Percentiles rank a stretch among this genome's conserved stretches.
phyloP scores from a whole-genome alignment of 2,113 vertebrate genomes.

The Ahaetulla prasina region DNA sequence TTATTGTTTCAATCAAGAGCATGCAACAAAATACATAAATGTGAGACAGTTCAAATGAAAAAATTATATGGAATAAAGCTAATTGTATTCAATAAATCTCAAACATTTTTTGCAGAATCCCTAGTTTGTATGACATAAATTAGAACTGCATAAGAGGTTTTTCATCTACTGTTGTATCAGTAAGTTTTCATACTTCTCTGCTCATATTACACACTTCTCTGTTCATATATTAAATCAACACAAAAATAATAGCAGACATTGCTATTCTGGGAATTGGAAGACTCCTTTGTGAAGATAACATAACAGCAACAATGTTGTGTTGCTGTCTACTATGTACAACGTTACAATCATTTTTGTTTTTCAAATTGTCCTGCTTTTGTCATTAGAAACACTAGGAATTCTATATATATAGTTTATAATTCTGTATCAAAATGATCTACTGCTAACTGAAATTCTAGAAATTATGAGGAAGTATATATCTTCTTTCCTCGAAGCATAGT shows the following conservation, averaged over 20 bases:
- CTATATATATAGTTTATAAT: background rate
- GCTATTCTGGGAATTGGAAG: background rate
- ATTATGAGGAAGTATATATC: background rate
- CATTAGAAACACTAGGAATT: background rate
- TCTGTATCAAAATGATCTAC: too few relatives aligned
- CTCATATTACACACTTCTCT: background rate
- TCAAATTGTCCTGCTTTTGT: background rate
- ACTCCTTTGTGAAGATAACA: background rate
- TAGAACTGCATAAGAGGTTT: background rate
- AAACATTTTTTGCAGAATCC: background rate
- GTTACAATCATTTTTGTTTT: background rate
- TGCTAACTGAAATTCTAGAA: background rate
- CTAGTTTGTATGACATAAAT: background rate
- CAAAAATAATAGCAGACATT: too few relatives aligned
- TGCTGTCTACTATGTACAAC: background rate
- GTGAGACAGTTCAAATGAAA: background rate
- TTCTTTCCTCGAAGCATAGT: background rate
- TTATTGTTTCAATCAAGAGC: background rate
- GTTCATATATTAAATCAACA: background rate
- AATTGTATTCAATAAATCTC: background rate
- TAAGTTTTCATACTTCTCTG: background rate
- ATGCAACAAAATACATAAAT: background rate
- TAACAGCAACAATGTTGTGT: background rate
- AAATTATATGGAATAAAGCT: background rate
- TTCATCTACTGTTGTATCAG: background rate